Percentiles rank a stretch among this genome's conserved stretches.
Conservation (phyloP, 92 coral and sea anemone genomes). For the Metridium senile region DNA sequence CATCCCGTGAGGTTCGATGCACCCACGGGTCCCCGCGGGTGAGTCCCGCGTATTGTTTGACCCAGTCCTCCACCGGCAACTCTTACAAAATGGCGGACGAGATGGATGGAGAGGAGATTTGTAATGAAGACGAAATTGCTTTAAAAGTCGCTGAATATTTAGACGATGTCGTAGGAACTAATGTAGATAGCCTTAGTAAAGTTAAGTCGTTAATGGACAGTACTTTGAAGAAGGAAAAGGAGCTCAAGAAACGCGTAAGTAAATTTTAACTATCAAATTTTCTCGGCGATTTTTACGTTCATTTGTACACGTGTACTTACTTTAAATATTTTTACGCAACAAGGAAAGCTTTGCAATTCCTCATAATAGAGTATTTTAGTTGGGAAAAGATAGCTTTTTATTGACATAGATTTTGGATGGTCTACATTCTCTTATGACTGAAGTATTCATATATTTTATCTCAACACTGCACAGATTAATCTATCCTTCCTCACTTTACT, state of each 20-base stretch:
- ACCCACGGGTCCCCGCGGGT: background rate
- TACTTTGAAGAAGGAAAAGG: slow-evolving; percentile 25
- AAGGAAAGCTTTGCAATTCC: background rate
- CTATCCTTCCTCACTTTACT: too few relatives aligned
- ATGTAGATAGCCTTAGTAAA: slow-evolving; percentile 24
- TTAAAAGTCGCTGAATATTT: slow-evolving; percentile 32
- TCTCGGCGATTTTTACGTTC: background rate
- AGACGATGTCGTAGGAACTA: slow-evolving; percentile 24
- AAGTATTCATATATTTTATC: too few relatives aligned
- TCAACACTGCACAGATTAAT: too few relatives aligned
- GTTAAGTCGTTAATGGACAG: slow-evolving; percentile 22
- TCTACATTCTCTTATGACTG: too few relatives aligned
- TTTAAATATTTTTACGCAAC: background rate
- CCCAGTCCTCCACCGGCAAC: slow-evolving; percentile 1
- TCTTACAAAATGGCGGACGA: slow-evolving; percentile 44
- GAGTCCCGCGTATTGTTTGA: background rate
- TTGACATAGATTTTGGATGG: background rate
- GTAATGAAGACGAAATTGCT: slow-evolving; percentile 15
- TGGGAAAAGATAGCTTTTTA: background rate
- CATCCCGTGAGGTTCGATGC: background rate
- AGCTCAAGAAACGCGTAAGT: slow-evolving; percentile 34
- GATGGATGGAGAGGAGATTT: slow-evolving; percentile 11
- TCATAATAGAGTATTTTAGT: background rate
- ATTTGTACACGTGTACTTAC: slow-evolving; percentile 23
- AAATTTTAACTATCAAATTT: background rate